Percentiles rank a stretch among this genome's conserved stretches.
Evolutionary conservation across 1,140 invertebrate genomes (phyloP).

Genomic region (Philaenus spumarius): DNA sequence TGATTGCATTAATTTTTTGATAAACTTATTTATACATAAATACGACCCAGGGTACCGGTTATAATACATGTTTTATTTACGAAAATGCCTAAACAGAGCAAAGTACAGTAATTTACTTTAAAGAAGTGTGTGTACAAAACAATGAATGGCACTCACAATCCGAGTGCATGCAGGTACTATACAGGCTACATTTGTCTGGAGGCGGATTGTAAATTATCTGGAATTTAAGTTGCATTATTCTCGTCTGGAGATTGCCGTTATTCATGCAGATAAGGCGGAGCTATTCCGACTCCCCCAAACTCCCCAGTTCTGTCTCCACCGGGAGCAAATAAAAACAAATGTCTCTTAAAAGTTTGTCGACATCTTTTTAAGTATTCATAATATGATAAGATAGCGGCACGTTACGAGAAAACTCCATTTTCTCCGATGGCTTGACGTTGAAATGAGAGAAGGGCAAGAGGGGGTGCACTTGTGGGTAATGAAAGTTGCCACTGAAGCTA

Average conservation of each 20-base stretch:
- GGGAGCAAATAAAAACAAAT: slow-evolving; percentile 21
- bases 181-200: too few species aligned
- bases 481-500: background rate
- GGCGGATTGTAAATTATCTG: slow-evolving; percentile 15
- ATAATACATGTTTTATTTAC: too few species aligned
- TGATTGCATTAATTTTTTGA: too few species aligned
- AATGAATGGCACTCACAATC: too few species aligned
- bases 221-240: slow-evolving; percentile 16
- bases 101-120: too few species aligned
- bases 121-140: too few species aligned
- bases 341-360: slow-evolving; percentile 23
- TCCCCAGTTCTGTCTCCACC: background rate
- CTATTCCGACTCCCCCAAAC: background rate
- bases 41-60: too few species aligned
- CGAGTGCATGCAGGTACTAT: too few species aligned
- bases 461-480: background rate
- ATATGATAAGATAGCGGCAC: slow-evolving; percentile 21
- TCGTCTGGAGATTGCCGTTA: slow-evolving; percentile 11
- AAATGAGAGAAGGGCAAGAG: background rate
- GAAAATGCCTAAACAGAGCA: too few species aligned
- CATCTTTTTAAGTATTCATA: slow-evolving; percentile 24
- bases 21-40: too few species aligned
- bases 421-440: slow-evolving; percentile 15
- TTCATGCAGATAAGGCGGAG: slow-evolving; percentile 11
- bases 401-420: slow-evolving; percentile 22